Evolutionary conservation across 2,797 vertebrate genomes (phyloP).

Genomic region (Octomys mimax): DNA sequence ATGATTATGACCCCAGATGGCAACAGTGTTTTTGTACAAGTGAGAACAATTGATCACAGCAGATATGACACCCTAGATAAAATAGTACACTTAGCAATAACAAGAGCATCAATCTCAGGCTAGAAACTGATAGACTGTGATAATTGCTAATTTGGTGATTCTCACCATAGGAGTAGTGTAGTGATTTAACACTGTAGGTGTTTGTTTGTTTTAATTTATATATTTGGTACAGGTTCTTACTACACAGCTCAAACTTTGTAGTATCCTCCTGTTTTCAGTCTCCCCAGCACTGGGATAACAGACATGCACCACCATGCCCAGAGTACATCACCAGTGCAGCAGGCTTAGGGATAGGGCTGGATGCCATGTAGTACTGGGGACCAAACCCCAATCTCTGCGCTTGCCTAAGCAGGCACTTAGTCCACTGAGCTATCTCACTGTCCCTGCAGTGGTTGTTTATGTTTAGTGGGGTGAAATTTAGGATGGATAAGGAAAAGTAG

Average conservation of each 20-base stretch:
- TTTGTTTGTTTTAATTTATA: too few species aligned
- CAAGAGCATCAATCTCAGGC: background rate
- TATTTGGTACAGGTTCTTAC: too few species aligned
- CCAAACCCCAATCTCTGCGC: too few species aligned
- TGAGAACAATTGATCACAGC: background rate
- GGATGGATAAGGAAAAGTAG: background rate
- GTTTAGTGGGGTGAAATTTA: rapidly evolving
- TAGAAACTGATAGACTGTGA: background rate
- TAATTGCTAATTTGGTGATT: background rate
- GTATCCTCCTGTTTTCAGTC: too few species aligned
- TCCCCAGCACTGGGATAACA: too few species aligned
- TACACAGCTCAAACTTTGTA: too few species aligned
- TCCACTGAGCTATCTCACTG: too few species aligned
- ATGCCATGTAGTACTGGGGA: too few species aligned
- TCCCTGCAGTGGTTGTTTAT: background rate
- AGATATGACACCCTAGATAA: background rate
- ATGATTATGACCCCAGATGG: background rate
- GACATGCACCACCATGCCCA: too few species aligned
- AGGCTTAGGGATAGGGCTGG: too few species aligned
- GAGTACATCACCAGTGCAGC: too few species aligned
- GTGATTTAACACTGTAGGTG: background rate
- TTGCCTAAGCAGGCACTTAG: too few species aligned
- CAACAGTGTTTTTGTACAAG: background rate
- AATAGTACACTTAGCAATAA: background rate
- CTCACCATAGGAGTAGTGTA: background rate